Evolutionary conservation across 2,888 invertebrate species (phyloP).

Genomic region (Ethmia dodecea): DNA sequence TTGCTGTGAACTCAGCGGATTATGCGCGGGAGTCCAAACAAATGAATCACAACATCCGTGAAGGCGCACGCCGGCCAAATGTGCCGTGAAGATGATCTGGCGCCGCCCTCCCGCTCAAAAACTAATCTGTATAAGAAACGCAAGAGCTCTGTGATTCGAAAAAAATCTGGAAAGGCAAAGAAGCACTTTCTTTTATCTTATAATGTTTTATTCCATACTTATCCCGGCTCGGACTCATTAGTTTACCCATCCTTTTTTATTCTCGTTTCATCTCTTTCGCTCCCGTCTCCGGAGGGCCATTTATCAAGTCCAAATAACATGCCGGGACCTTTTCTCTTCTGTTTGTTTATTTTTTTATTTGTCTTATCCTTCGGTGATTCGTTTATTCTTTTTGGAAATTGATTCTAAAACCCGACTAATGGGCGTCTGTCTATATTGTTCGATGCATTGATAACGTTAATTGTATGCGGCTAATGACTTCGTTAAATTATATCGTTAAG

Average conservation of each 20-base stretch:
- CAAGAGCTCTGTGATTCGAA: conserved; percentile 2
- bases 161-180: conserved; percentile 42
- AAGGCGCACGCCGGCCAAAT: conserved; percentile 43
- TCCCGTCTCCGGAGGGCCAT: conserved; percentile 68
- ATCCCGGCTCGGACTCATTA: conserved; percentile 62
- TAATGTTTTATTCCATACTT: conserved; percentile 50
- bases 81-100: conserved; percentile 46
- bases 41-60: conserved; percentile 41
- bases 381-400: conserved; percentile 67
- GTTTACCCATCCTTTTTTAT: conserved; percentile 47
- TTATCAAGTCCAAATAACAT: conserved; percentile 78
- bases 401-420: conserved; percentile 72
- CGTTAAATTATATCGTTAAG: conserved; percentile 25
- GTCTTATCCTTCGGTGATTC: conserved; percentile 64
- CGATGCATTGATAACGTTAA: conserved; percentile 64
- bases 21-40: conserved; percentile 37
- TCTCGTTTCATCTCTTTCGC: conserved; percentile 55
- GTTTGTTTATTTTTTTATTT: conserved; percentile 73
- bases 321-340: conserved; percentile 67
- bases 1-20: conserved; percentile 35
- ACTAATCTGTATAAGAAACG: conserved; percentile 13
- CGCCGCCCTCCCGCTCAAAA: conserved; percentile 33
- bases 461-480: conserved; percentile 56
- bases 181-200: conserved; percentile 67
- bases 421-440: conserved; percentile 51